Base-by-base conservation (phyloP, 2,797 vertebrate genomes). In the Lophius americanus region DNA sequence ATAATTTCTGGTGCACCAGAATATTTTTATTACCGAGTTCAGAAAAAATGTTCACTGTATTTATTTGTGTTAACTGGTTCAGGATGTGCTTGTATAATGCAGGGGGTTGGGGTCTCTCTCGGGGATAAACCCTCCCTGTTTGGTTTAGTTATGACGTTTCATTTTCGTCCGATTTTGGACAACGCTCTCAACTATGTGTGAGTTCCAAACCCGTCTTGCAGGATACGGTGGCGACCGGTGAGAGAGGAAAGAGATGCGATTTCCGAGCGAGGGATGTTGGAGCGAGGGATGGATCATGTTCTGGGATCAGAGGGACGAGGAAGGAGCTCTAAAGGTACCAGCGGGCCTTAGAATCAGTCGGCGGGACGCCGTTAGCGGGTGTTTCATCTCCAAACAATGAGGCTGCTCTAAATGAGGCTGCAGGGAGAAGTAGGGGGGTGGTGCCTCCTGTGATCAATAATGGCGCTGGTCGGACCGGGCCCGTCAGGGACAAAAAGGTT, bases 391-490 rank as follows among this genome's bases (percentile, higher is more conserved):
- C 69, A 82, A 86, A 43, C 75, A 80, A 73, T 68, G 78, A 63
- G 71, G 84, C 54, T 5, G 51, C 33, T 51, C 73, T 75, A 85
- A 89, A 89, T 86, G 81, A 85, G 81, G 73, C 82, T 56, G 66
- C 68, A 14, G 73, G 70, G 70, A 74, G 77, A 76, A 64, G 23
- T 23, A 23, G 23, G 23, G 23, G 23, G 68, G 39, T 35, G 54
- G 66, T 48, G 60, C 61, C 74, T 81, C 62, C 67, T 71, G 70
- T 76, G 78, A 91, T 92, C 87, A 79, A 88, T 90, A 88, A 85
- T 65, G 69, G 71, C 68, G 73, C 70, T 70, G 51, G 72, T 76
- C 60, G 80, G 73, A 81, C 68, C 9, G 7, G 36, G 49, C 55
- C 74, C 60, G 36, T 66, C 60, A 68, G 65, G 73, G 39, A 60